Evolutionary conservation across 2,797 vertebrate species (phyloP), one percentile per base, ranked within the genome.

Genomic region (Chromis chromis): DNA sequence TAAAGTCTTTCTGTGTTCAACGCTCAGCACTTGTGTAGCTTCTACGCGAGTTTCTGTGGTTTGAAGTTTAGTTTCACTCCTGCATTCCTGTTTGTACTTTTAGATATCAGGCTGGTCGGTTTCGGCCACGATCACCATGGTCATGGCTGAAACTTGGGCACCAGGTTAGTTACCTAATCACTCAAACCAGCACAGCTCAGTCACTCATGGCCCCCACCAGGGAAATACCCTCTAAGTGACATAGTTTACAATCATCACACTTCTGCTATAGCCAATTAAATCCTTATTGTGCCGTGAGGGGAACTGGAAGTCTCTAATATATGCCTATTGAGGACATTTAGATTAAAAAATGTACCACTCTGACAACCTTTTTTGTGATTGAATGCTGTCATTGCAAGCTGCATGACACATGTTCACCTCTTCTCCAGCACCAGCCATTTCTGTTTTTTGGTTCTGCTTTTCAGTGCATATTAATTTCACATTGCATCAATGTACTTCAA

Each of bases 381-480:
- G 44, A 62, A n/a, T 62, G 28, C 52, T 56, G 25, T 58, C 40
- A 50, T 3, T 65, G 14, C 21, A 50, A 48, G 31, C 63, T 62
- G 42, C 36, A 63, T 5, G 27, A 69, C 50, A 50, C 13, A 8
- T n/a, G 36, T 25, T 70, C 56, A 72, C 58, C 57, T 76, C 17
- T 17, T 52, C 39, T 74, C 50, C 1, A 25, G n/a, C 67, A 65
- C 4, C 22, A 57, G 46, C 7, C 28, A 11, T 61, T 68, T 70
- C 28, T 59, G 33, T 36, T 70, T 81, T 63, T 65, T 54, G 57
- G 31, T 65, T 79, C 65, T 31, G 60, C 49, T 70, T 74, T 68
- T 81, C 65, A 44, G 56, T 55, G 81, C 39, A 67, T 59, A 65
- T 69, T 64, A 63, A 76, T 69, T 76, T 12, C 36, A 76, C 52